These are phyloP conservation scores for Cynopterus sphinx DNA, from an alignment of 2,797 vertebrate genomes.

Conservation along the genomic window DNA sequence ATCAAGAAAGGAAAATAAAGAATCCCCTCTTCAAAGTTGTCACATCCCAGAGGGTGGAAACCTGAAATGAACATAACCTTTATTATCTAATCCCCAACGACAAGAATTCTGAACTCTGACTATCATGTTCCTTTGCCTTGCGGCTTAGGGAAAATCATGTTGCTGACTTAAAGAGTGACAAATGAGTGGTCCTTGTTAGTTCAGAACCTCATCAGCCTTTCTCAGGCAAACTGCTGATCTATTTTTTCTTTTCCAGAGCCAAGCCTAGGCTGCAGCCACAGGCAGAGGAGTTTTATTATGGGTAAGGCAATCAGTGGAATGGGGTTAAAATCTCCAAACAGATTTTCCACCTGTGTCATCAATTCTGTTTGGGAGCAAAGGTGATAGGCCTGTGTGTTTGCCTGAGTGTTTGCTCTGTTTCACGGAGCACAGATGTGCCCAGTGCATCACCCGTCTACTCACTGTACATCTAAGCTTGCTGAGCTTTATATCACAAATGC, in stretches of 20 bases:
- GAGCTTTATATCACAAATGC: neutral
- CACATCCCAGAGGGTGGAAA: neutral
- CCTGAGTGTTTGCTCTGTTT: neutral
- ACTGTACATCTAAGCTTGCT: neutral
- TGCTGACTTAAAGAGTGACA: neutral
- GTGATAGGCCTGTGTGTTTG: neutral
- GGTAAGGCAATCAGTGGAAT: neutral
- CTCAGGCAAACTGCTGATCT: neutral
- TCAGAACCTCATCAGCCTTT: neutral
- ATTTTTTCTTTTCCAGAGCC: neutral
- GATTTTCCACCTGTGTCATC: conserved; percentile 49
- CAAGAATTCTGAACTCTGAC: neutral
- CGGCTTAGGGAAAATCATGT: neutral
- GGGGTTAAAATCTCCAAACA: conserved; percentile 32
- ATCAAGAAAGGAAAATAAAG: neutral
- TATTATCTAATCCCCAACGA: neutral
- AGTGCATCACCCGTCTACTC: neutral
- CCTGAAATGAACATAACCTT: neutral
- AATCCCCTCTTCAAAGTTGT: neutral
- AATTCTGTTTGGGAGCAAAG: conserved; percentile 8
- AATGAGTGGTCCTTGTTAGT: neutral
- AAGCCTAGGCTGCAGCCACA: neutral
- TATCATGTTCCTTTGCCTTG: neutral
- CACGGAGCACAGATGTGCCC: neutral
- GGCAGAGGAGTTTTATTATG: neutral